phyloP scores from a whole-genome alignment of 2,797 vertebrate species.

The Rhodeus uyekii region DNA sequence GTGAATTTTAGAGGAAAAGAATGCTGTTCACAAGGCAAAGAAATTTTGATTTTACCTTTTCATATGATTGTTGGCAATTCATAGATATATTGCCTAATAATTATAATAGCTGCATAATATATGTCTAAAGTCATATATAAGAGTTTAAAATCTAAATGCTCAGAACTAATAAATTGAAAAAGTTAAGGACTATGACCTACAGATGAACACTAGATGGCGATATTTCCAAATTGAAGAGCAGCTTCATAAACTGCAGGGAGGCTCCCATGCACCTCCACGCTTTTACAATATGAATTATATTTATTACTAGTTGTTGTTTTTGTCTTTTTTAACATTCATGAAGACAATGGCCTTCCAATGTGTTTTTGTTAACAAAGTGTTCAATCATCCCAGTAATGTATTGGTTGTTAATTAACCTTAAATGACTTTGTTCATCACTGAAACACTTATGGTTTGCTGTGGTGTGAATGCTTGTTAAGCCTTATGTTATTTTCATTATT shows the following conservation, averaged over 20 bases:
- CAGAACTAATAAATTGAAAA: background rate
- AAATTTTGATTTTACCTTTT: background rate
- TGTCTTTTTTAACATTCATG: background rate
- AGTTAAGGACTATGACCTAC: background rate
- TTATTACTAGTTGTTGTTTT: no score
- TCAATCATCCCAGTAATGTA: background rate
- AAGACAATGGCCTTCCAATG: background rate
- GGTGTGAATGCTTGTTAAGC: background rate
- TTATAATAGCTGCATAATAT: background rate
- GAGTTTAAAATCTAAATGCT: background rate
- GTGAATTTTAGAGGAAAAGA: background rate
- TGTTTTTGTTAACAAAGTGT: background rate
- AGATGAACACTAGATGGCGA: conserved; percentile 34
- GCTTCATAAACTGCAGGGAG: background rate
- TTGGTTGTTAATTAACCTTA: background rate
- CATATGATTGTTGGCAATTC: background rate
- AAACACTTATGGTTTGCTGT: background rate
- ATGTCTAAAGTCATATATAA: background rate
- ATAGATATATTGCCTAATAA: background rate
- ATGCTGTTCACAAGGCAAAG: background rate
- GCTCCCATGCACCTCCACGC: background rate
- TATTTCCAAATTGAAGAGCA: conserved; percentile 3
- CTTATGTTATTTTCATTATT: background rate
- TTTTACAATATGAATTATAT: background rate
- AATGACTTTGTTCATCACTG: background rate